A percentile compares a stretch with the other conserved stretches of the same genome.
Evolutionary conservation across 2,797 vertebrate species (phyloP).

Genomic region (Sus cebifrons): DNA sequence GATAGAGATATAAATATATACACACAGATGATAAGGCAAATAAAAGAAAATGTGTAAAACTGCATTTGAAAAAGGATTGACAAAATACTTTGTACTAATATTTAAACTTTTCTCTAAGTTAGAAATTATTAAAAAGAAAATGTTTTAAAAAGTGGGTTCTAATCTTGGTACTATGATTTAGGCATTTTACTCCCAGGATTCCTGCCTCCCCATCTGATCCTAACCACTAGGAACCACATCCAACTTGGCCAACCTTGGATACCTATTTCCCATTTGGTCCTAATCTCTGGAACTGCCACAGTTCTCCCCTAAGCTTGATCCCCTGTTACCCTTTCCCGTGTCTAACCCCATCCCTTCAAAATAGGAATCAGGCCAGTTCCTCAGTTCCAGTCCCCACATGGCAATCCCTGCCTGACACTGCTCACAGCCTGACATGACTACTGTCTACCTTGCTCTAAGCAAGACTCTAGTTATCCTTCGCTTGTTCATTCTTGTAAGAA

Average conservation of each 20-base stretch:
- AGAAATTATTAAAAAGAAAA: slow-evolving; percentile 33
- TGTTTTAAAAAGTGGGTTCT: not conserved
- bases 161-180: not conserved
- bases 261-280: not conserved
- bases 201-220: not conserved
- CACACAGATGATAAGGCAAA: not conserved
- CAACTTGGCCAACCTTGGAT: not conserved
- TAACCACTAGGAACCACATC: not conserved
- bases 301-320: not conserved
- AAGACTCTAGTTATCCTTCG: not conserved
- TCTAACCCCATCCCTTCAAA: not conserved
- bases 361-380: not conserved
- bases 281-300: not conserved
- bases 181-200: not conserved
- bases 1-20: not conserved
- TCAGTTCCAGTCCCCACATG: too few relatives aligned
- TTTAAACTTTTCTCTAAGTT: not conserved
- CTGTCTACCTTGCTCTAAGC: not conserved
- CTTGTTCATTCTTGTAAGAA: not conserved
- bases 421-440: not conserved
- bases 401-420: not conserved
- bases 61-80: not conserved
- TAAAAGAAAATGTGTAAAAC: slow-evolving; percentile 12
- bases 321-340: not conserved
- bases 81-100: not conserved